These are phyloP conservation scores for Sinocyclocheilus anophthalmus DNA, from an alignment of 2,113 vertebrate species.

Conservation along the genomic window DNA sequence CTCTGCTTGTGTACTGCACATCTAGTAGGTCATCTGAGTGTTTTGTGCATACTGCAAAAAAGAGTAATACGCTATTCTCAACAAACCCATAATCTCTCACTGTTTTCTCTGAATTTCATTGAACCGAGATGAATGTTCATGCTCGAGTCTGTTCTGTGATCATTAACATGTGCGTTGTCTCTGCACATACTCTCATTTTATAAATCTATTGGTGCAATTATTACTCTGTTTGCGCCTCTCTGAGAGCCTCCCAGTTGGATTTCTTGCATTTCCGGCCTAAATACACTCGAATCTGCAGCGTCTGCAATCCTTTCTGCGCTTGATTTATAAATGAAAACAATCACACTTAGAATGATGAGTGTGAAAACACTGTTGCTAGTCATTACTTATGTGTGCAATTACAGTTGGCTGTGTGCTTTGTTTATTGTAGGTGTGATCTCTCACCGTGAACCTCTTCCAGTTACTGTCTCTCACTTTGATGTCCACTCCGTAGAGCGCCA, in stretches of 20 bases:
- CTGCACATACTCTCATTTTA: background rate
- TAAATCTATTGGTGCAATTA: background rate
- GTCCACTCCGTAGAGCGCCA: conserved; percentile 27
- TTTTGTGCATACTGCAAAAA: background rate
- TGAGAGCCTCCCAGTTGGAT: conserved; percentile 14
- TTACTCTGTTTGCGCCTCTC: conserved; percentile 16
- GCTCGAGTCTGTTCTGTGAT: conserved; percentile 3
- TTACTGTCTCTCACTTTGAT: conserved; percentile 17
- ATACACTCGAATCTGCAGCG: background rate
- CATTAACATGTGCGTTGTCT: background rate
- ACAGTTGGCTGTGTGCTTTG: conserved; percentile 14
- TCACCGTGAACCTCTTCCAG: background rate
- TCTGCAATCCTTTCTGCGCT: background rate
- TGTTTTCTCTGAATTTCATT: background rate
- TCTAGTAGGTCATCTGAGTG: background rate
- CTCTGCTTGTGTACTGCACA: background rate
- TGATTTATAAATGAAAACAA: background rate
- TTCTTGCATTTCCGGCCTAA: background rate
- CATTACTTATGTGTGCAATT: conserved; percentile 40
- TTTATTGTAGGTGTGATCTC: conserved; percentile 14
- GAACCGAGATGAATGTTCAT: background rate
- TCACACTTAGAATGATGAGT: background rate
- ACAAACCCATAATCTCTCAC: background rate
- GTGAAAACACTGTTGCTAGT: conserved; percentile 3
- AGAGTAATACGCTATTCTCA: background rate